Base-by-base conservation (phyloP, 2,113 vertebrate genomes). In the Tringa solitaria region DNA sequence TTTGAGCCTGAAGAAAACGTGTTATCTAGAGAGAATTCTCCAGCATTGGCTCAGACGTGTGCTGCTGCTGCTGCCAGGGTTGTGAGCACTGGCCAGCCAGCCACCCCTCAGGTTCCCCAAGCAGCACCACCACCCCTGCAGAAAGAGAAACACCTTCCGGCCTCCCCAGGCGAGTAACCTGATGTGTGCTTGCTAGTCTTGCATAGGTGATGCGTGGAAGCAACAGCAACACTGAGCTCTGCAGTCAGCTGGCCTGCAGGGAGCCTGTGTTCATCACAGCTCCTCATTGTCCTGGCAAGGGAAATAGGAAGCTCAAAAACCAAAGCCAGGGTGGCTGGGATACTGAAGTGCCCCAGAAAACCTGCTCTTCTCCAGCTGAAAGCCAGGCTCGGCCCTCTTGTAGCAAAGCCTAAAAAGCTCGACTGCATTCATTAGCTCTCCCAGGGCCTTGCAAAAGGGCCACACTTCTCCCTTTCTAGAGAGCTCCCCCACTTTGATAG, bases 201-300 rank as follows among this genome's bases (percentile, higher is more conserved):
- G 95, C 95, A 94, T 91, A 95, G 93, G 84, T 92, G 91, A 94
- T 5, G 68, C 1, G 5, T 61, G 86, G 92, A 90, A 95, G 94
- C 57, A 1, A 78, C 84, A 78, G 89, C 89, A 59, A 46, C 13
- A 0, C 84, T 70, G 87, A 92, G 83, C 56, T 89, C 77, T 76
- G 81, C 30, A 37, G 48, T 43, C 56, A 70, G 35, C 26, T 14
- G 21, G 33, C 50, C 60, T 53, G 53, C 39, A 53, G 80, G 79
- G 50, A 91, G 69, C 59, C 74, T 1, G 0, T 3, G 2, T 16
- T 13, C 82, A 46, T 20, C 54, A 3, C 2, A 2, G 75, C 69
- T 45, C 89, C 57, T 67, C 41, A 1, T 14, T 39, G 57, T 6
- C 28, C 67, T 88, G 54, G 9, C 37, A 51, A 46, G n/a, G 14